Evolutionary conservation across 2,113 vertebrate species (phyloP), one percentile per base, ranked within the genome.

Genomic region (Cygnus buccinator): DNA sequence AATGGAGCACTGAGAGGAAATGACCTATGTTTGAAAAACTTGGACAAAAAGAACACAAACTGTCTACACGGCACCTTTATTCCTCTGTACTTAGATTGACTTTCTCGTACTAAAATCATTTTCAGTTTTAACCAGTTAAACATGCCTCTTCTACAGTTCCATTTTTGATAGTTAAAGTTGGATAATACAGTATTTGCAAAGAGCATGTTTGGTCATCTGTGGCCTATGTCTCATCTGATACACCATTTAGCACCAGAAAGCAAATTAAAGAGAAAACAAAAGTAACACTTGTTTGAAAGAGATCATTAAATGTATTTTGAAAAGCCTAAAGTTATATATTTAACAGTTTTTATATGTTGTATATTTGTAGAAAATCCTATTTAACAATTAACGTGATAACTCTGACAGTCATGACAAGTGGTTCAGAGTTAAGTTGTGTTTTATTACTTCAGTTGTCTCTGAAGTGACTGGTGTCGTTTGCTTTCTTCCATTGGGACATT

Each of bases 341-440:
- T 99, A 99, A 99, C 99, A 99, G 99, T 99, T 99, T 98, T 99
- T 99, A 99, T 99, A 99, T 99, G 99, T 99, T 99, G 99, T 99
- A 99, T 99, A 99, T 99, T 99, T 99, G 99, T 99, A 99, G 99
- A 99, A 98, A 99, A 99, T 98, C 98, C 99, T 99, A 99, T 99
- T 99, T 99, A 99, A 99, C 99, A 98, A 98, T 98, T 98, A 98
- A 98, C 96, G 98, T 98, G 99, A 98, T 98, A 97, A 98, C 98
- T 98, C 98, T 97, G 98, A 98, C 98, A 95, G 90, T 98, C 98
- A 97, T 97, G 97, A 98, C 97, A 97, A 97, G 97, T 97, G 96
- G 97, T 98, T 98, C 98, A 83, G 84, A 98, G 97, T 98, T 98
- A 97, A 98, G 97, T 96, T 98, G 98, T 98, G 98, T 98, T 98